These are phyloP conservation scores for Clamator glandarius DNA, from an alignment of 2,797 vertebrate genomes.

Conservation along the genomic window DNA sequence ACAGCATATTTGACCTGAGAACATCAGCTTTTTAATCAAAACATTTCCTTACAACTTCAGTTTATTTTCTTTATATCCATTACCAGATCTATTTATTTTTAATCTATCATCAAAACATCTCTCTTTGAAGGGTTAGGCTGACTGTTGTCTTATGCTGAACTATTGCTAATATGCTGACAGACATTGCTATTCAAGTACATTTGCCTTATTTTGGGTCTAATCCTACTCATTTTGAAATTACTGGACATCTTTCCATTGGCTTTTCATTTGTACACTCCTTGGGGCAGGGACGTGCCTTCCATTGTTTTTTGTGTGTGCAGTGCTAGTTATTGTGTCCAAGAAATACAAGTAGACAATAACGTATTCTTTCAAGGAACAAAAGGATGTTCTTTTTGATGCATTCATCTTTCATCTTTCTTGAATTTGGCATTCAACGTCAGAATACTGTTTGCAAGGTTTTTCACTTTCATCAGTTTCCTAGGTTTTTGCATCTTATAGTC, in stretches of 20 bases:
- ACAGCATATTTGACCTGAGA: conserved; percentile 58
- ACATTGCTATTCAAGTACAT: background rate
- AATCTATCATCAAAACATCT: conserved; percentile 43
- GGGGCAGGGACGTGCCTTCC: conserved; percentile 17
- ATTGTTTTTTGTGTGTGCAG: conserved; percentile 33
- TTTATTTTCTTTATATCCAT: conserved; percentile 60
- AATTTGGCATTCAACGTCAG: conserved; percentile 25
- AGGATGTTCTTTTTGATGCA: conserved; percentile 36
- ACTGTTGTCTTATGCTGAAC: conserved; percentile 10
- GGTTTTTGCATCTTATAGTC: background rate
- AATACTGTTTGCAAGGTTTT: conserved; percentile 7
- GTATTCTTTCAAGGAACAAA: conserved; percentile 63
- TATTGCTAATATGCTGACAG: background rate
- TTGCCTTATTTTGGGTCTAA: conserved; percentile 6
- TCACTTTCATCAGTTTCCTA: conserved; percentile 2
- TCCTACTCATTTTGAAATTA: conserved; percentile 2
- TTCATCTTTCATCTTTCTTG: conserved; percentile 45
- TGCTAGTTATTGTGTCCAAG: conserved; percentile 8
- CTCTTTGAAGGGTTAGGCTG: conserved; percentile 9
- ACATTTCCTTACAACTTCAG: conserved; percentile 48
- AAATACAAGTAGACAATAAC: conserved; percentile 57
- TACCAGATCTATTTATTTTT: conserved; percentile 49
- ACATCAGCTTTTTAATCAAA: conserved; percentile 53
- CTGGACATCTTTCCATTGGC: background rate
- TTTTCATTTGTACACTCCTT: conserved; percentile 8